A percentile compares a stretch with the other conserved stretches of the same genome.
These are phyloP conservation scores for Lordiphosa collinella DNA, from an alignment of 1,140 invertebrate species.

Conservation along the genomic window DNA sequence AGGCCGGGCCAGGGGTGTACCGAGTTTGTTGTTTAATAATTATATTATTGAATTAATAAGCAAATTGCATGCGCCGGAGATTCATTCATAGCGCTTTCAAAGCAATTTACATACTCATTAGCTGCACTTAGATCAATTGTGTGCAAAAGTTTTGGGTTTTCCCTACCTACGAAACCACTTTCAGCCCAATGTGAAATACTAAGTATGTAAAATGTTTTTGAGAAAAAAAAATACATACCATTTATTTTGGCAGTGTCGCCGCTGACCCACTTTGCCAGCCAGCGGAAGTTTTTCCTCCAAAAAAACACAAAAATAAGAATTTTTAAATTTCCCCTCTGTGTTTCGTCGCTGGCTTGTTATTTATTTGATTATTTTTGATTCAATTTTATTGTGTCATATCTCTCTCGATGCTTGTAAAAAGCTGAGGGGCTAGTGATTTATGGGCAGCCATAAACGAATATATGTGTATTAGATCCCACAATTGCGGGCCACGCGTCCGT, in stretches of 20 bases:
- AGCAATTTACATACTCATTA: constrained; percentile 28
- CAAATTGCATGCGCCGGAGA: background rate
- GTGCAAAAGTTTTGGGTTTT: constrained; percentile 26
- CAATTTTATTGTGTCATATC: constrained; percentile 75
- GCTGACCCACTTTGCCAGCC: constrained; percentile 17
- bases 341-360: constrained; percentile 44
- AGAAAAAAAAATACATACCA: constrained; percentile 36
- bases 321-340: constrained; percentile 3
- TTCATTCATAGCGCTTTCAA: too few species aligned
- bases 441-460: constrained; percentile 43
- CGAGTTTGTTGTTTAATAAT: constrained; percentile 12
- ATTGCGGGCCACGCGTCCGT: constrained; percentile 36
- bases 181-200: constrained; percentile 51
- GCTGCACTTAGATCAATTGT: background rate
- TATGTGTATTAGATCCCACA: constrained; percentile 8
- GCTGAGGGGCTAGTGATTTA: constrained; percentile 50
- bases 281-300: constrained; percentile 63
- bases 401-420: constrained; percentile 57
- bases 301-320: constrained; percentile 40
- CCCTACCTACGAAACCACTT: constrained; percentile 27
- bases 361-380: constrained; percentile 77
- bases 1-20: background rate
- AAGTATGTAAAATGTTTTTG: constrained; percentile 11
- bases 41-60: constrained; percentile 70
- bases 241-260: constrained; percentile 66